Base-by-base conservation (phyloP, 2,888 invertebrate genomes). In the Blastobasis adustella region DNA sequence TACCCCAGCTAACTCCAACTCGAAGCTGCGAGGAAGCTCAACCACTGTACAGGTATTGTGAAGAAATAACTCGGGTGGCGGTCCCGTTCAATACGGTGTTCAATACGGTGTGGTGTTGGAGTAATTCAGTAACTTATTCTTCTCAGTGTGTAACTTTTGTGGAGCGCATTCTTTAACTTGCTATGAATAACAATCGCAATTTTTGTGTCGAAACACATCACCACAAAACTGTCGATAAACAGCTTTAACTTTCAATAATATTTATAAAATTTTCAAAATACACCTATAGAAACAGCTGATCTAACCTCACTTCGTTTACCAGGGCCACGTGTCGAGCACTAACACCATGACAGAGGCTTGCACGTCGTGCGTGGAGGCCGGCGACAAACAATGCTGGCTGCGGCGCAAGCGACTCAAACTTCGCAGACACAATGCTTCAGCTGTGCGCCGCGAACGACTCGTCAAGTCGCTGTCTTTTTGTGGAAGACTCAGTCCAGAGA, bases 391-490 rank as follows among this genome's bases (percentile, higher is more conserved):
- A 45, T 82, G 81, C 63, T 85, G 87, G 81, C 58, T 83, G 43
- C 76, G 88, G 0, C 74, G 86, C 39, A 88, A 87, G 62, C 69
- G 86, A 4, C 67, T 84, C 37, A 85, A 85, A 53, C 62, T 85
- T 4, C 71, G 85, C 0, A 63, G 77, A 4, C 71, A 77, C 49
- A 76, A 74, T 62, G 79, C 73, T 57, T 73, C 76, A 5, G 42
- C 42, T 5, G 62, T 63, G 4, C 58, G 82, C 6, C 63, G 83
- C 8, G 87, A 90, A 55, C 81, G 90, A 43, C 74, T 94, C 49
- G 91, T 94, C 10, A 95, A 95, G 80, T 94, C 94, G 0, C 92
- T 93, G 45, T 93, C 94, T 6, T 93, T 94, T 80, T 93, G 93
- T 50, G 93, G 93, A 10, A 89, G 91, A 54, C 81, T 90, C 52